Conservation (phyloP, 1,140 invertebrate genomes). For the Calycopis cecrops region DNA sequence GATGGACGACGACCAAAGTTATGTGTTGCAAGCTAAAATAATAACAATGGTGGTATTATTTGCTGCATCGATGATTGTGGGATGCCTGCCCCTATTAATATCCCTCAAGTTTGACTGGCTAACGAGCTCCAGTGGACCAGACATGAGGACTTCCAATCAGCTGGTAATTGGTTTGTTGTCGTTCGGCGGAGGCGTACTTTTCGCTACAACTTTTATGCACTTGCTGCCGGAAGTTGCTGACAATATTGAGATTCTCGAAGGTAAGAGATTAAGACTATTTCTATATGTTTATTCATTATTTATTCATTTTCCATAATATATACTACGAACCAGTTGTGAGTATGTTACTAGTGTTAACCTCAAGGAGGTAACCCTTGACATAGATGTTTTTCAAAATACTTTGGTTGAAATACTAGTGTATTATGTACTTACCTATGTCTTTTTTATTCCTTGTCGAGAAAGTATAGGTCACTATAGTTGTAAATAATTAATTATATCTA, state of each 20-base stretch:
- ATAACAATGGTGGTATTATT: conserved; percentile 84
- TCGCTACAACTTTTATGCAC: conserved; percentile 93
- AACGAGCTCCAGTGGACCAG: conserved; percentile 46
- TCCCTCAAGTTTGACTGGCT: conserved; percentile 80
- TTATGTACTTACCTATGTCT: too few relatives aligned
- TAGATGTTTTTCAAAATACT: too few relatives aligned
- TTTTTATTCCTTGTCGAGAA: too few relatives aligned
- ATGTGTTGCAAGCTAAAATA: conserved; percentile 77
- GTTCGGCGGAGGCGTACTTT: conserved; percentile 93
- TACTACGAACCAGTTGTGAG: too few relatives aligned
- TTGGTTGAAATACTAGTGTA: too few relatives aligned
- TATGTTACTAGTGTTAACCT: too few relatives aligned
- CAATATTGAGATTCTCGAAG: conserved; percentile 77
- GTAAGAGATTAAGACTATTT: conserved; percentile 31
- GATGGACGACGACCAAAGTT: conserved; percentile 27
- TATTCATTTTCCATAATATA: too few relatives aligned
- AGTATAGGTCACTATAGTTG: too few relatives aligned
- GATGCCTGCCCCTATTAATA: conserved; percentile 80
- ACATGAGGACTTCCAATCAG: conserved; percentile 65
- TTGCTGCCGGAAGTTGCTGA: conserved; percentile 91
- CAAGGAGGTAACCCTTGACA: too few relatives aligned
- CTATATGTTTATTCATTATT: too few relatives aligned
- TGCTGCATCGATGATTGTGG: conserved; percentile 80
- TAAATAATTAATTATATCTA: too few relatives aligned
- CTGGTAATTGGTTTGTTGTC: conserved; percentile 78